A percentile compares a stretch with the other conserved stretches of the same genome.
phyloP scores from a whole-genome alignment of 1,140 invertebrate species.

The Phenacoccus solenopsis region DNA sequence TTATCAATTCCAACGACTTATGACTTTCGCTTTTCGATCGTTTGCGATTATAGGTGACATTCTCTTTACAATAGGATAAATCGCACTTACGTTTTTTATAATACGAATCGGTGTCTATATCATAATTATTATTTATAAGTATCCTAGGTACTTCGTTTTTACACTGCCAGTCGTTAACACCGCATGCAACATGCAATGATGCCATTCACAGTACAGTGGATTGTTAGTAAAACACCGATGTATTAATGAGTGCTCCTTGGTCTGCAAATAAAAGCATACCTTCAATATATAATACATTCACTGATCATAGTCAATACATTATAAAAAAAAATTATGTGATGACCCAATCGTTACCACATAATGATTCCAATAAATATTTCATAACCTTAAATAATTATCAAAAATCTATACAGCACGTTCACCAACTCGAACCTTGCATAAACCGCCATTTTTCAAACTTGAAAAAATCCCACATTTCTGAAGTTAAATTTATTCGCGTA shows the following conservation, averaged over 20 bases:
- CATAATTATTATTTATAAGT: background rate
- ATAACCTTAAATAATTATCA: no score
- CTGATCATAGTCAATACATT: no score
- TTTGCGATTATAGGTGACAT: background rate
- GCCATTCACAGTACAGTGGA: background rate
- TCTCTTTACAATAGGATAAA: background rate
- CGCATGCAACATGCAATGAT: background rate
- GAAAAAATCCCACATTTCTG: no score
- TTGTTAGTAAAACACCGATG: background rate
- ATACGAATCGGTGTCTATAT: background rate
- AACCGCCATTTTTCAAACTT: constrained; percentile 1
- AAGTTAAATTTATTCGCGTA: no score
- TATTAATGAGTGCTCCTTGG: no score
- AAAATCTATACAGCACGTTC: no score
- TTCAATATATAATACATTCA: no score
- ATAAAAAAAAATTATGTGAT: no score
- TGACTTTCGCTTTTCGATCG: background rate
- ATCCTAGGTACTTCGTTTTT: background rate
- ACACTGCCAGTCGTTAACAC: background rate
- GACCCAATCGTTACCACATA: no score
- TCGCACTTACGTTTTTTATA: background rate
- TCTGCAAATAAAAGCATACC: no score
- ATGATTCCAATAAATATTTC: no score
- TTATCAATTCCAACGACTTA: background rate
- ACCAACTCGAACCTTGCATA: background rate